These are phyloP conservation scores for Drosophila willistoni DNA, from an alignment of 1,140 invertebrate genomes.

Conservation along the genomic window DNA sequence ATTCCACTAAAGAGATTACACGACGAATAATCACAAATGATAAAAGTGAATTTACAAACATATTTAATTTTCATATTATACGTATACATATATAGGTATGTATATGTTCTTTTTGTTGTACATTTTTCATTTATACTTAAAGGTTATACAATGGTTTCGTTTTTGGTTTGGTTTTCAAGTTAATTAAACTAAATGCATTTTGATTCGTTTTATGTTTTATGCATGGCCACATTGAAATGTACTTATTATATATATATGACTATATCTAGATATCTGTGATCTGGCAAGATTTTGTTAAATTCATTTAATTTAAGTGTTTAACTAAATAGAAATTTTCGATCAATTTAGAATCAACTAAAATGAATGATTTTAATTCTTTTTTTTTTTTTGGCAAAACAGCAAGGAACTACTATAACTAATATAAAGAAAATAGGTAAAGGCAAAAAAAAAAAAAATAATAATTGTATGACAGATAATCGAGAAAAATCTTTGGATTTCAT, in stretches of 20 bases:
- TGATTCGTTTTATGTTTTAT: slow-evolving; percentile 26
- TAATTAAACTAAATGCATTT: slow-evolving; percentile 50
- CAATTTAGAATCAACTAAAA: slow-evolving; percentile 20
- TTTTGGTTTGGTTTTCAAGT: slow-evolving; percentile 36
- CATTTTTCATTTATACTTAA: slow-evolving; percentile 17
- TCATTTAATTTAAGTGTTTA: not conserved
- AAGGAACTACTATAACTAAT: slow-evolving; percentile 26
- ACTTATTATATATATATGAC: slow-evolving; percentile 28
- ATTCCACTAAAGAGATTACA: not conserved
- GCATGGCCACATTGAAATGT: slow-evolving; percentile 63
- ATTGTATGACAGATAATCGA: not conserved
- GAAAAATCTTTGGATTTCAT: slow-evolving; percentile 65
- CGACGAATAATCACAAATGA: not conserved
- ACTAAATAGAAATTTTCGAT: not conserved
- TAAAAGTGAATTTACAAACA: not conserved
- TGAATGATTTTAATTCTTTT: slow-evolving; percentile 12
- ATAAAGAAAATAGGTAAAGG: slow-evolving; percentile 26
- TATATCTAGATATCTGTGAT: slow-evolving; percentile 20
- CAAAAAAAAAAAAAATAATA: not conserved
- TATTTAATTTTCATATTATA: not conserved
- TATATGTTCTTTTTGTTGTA: slow-evolving; percentile 27
- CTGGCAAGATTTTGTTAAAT: slow-evolving; percentile 61
- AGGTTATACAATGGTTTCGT: slow-evolving; percentile 23
- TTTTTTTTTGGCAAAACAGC: slow-evolving; percentile 54
- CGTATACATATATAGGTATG: slow-evolving; percentile 2